Evolutionary conservation across 30 jellyfish, hydroid and myxozoan genomes (phyloP).

Genomic region (Morbakka virulenta): DNA sequence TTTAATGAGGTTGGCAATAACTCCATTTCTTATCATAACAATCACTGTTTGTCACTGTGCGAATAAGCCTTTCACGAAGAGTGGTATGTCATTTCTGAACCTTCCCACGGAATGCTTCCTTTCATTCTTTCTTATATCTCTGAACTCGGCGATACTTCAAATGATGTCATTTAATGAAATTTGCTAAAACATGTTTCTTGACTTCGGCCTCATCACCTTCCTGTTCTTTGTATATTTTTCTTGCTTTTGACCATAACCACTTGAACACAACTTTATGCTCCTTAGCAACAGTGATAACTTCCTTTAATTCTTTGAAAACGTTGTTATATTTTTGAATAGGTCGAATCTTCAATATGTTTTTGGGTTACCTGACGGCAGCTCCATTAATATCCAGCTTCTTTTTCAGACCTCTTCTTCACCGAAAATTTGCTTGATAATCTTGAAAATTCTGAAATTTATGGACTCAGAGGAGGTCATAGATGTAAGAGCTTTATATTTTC

Average conservation of each 20-base stretch:
- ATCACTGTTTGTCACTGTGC: constrained; percentile 26
- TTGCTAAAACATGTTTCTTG: constrained; percentile 21
- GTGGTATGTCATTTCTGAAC: constrained; percentile 27
- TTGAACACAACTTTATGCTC: constrained; percentile 50
- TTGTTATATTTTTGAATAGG: constrained; percentile 34
- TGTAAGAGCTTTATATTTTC: too few relatives aligned
- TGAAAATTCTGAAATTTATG: too few relatives aligned
- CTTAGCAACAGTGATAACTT: constrained; percentile 26
- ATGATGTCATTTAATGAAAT: background rate
- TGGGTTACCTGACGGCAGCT: background rate
- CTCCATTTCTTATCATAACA: constrained; percentile 41
- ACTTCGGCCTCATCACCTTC: background rate
- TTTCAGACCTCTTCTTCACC: background rate
- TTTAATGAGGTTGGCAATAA: constrained; percentile 25
- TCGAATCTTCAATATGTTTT: constrained; percentile 27
- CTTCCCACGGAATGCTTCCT: constrained; percentile 27
- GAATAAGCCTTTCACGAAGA: constrained; percentile 39
- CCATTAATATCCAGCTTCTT: too few relatives aligned
- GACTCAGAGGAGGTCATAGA: too few relatives aligned
- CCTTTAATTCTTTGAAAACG: constrained; percentile 16
- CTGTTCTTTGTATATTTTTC: constrained; percentile 24
- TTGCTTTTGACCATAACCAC: constrained; percentile 73
- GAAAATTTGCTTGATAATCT: background rate
- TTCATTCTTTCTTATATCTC: constrained; percentile 21
- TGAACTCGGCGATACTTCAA: constrained; percentile 15